phyloP scores from a whole-genome alignment of 2,113 vertebrate species.

The Galbula dea region DNA sequence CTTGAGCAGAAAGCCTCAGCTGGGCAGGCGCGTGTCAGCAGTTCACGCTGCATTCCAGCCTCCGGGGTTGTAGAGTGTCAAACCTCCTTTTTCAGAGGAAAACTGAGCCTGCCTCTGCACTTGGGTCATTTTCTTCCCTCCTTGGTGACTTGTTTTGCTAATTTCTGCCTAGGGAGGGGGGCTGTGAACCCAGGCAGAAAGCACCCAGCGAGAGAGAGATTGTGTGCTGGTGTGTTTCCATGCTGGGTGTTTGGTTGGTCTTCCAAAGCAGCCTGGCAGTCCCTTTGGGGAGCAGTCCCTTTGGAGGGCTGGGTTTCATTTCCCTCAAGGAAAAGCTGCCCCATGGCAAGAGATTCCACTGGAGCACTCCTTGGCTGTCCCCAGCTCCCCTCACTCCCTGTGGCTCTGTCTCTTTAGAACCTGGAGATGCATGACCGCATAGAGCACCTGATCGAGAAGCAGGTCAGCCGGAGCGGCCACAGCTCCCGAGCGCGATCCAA shows the following conservation, averaged over 20 bases:
- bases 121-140: background rate
- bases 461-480: conserved; percentile 70
- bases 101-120: background rate
- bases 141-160: background rate
- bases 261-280: background rate
- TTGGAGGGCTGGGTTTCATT: background rate
- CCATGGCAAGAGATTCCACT: accelerated
- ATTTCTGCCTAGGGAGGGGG: background rate
- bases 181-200: background rate
- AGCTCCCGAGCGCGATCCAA: conserved; percentile 69
- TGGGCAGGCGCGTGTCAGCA: background rate
- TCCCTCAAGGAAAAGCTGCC: background rate
- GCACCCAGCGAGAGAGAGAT: accelerated
- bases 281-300: too few species aligned
- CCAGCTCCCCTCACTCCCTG: accelerated
- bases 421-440: conserved; percentile 91
- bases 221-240: background rate
- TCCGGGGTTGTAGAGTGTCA: background rate
- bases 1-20: background rate
- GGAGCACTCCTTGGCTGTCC: background rate
- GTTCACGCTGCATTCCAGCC: background rate
- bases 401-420: conserved; percentile 73
- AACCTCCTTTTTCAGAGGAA: background rate
- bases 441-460: conserved; percentile 85
- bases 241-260: background rate